Evolutionary conservation across 2,113 vertebrate species (phyloP).

Genomic region (Grantiella picta): DNA sequence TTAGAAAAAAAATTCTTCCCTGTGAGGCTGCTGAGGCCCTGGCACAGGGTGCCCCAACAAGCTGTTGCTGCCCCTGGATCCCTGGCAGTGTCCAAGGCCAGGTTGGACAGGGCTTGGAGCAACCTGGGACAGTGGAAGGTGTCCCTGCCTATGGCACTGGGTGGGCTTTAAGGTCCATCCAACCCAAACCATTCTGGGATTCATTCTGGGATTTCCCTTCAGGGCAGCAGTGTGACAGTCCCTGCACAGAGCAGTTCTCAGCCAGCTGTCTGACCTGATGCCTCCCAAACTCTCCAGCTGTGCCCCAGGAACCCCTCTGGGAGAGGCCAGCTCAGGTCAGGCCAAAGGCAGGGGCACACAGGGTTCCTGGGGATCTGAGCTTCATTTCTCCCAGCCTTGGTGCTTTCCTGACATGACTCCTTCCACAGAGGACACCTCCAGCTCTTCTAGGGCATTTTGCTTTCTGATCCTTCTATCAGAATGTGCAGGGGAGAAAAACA

Average conservation of each 20-base stretch:
- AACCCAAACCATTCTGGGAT: neutral
- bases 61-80: neutral
- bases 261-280: neutral
- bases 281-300: neutral
- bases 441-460: neutral
- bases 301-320: neutral
- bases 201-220: neutral
- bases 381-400: neutral
- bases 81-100: neutral
- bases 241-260: neutral
- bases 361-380: neutral
- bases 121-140: neutral
- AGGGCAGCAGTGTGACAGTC: neutral
- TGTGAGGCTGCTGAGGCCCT: neutral
- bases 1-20: rapidly evolving
- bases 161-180: neutral
- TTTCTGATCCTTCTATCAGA: neutral
- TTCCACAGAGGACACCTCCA: neutral
- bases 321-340: neutral
- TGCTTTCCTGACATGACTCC: neutral
- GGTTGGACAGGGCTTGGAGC: rapidly evolving
- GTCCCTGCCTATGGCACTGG: neutral
- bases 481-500: neutral
- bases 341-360: neutral
- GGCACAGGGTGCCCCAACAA: neutral